phyloP scores from a whole-genome alignment of 2,797 vertebrate genomes.

The Trachops cirrhosus region DNA sequence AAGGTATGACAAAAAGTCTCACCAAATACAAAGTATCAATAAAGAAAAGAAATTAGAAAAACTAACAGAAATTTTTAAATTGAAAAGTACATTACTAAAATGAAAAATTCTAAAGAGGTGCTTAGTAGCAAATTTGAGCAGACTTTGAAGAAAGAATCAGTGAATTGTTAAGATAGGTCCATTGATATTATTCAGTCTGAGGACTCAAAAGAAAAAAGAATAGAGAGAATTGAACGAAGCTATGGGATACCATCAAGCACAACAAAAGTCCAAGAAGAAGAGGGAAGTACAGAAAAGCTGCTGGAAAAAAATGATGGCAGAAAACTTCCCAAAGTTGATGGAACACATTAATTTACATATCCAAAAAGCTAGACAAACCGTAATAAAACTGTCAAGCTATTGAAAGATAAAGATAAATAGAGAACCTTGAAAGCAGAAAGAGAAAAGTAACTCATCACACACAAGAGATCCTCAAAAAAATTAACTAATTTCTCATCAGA shows the following conservation, averaged over 20 bases:
- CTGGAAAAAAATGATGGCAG: background rate
- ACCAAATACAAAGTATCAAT: background rate
- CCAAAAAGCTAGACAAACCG: background rate
- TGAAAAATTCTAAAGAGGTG: background rate
- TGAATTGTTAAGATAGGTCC: background rate
- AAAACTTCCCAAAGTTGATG: background rate
- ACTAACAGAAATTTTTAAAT: background rate
- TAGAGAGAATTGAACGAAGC: background rate
- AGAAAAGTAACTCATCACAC: background rate
- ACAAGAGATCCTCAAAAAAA: background rate
- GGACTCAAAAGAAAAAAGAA: background rate
- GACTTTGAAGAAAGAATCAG: background rate
- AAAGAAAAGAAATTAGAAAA: background rate
- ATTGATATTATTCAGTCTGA: background rate
- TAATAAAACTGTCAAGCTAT: background rate
- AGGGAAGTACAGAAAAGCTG: background rate
- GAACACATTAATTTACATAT: background rate
- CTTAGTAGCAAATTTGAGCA: background rate
- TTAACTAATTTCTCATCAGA: background rate
- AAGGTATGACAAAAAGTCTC: background rate
- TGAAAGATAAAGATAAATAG: background rate
- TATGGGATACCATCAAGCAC: background rate
- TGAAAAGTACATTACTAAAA: background rate
- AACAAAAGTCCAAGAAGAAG: background rate
- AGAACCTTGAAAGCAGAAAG: background rate